A percentile compares a stretch with the other conserved stretches of the same genome.
Conservation (phyloP, 2,888 invertebrate genomes). For the Drosophila prostipennis region DNA sequence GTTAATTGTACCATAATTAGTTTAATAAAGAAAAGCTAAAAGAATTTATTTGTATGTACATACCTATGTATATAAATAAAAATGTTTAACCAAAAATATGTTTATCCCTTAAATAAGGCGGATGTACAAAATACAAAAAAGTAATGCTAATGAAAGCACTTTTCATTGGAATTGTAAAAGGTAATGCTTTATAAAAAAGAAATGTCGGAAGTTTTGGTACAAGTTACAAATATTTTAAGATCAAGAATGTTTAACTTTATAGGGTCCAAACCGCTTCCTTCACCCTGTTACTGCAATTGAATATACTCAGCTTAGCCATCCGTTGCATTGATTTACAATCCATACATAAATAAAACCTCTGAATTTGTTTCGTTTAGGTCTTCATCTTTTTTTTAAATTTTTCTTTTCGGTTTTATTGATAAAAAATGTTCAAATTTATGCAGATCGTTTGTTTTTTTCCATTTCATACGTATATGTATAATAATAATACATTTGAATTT, state of each 20-base stretch:
- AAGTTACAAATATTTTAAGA: no score
- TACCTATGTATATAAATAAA: neutral
- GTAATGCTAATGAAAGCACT: no score
- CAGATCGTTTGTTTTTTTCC: conserved; percentile 43
- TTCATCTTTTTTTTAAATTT: conserved; percentile 44
- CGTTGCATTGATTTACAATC: neutral
- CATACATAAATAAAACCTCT: neutral
- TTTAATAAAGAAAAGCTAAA: conserved; percentile 15
- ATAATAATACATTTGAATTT: conserved; percentile 73
- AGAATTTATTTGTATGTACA: conserved; percentile 27
- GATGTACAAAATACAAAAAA: neutral
- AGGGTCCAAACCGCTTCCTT: no score
- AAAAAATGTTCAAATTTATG: conserved; percentile 78
- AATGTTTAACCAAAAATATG: neutral
- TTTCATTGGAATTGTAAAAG: no score
- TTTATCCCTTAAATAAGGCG: no score
- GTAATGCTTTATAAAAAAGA: no score
- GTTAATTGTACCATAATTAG: conserved; percentile 15
- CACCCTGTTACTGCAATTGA: no score
- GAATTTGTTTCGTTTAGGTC: conserved; percentile 31
- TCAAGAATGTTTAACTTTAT: no score
- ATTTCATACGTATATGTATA: conserved; percentile 67
- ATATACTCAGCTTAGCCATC: no score
- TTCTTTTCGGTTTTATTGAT: conserved; percentile 68
- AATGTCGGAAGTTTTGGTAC: no score